Evolutionary conservation across 2,797 vertebrate genomes (phyloP).

Genomic region (Orientallactaga sibirica): DNA sequence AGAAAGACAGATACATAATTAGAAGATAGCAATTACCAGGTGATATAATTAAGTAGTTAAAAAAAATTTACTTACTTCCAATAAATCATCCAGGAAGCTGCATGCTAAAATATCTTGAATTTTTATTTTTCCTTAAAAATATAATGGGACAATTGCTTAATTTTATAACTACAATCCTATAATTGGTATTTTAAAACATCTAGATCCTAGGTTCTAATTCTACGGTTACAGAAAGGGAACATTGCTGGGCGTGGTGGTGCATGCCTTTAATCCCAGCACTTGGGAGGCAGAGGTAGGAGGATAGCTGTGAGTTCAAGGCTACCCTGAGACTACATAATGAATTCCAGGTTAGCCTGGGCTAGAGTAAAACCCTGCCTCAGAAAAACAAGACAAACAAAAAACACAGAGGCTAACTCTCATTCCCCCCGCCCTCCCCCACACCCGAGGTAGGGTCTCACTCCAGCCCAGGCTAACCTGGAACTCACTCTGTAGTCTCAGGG

Average conservation of each 20-base stretch:
- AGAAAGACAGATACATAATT: constrained; percentile 78
- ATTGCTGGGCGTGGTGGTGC: too few relatives aligned
- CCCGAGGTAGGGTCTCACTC: too few relatives aligned
- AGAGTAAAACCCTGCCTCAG: neutral
- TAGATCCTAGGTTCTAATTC: constrained; percentile 9
- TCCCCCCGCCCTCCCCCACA: too few relatives aligned
- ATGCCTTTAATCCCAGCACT: too few relatives aligned
- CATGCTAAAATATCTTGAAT: constrained; percentile 99
- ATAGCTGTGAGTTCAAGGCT: too few relatives aligned
- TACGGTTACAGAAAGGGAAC: neutral
- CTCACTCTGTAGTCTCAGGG: too few relatives aligned
- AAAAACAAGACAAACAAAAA: too few relatives aligned
- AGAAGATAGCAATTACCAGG: constrained; percentile 73
- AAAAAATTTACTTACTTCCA: constrained; percentile 92
- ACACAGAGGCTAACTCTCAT: neutral
- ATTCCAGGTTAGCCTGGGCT: too few relatives aligned
- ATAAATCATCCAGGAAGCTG: constrained; percentile 97
- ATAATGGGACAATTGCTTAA: constrained; percentile 65
- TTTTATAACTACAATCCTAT: constrained; percentile 46
- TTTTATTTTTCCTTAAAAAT: constrained; percentile 96
- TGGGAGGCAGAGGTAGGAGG: too few relatives aligned
- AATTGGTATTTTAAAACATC: constrained; percentile 50
- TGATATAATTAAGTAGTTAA: constrained; percentile 62
- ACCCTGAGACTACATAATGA: too few relatives aligned
- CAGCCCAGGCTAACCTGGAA: too few relatives aligned